Base-by-base conservation (phyloP, 2,797 vertebrate species). In the Somateria mollissima region DNA sequence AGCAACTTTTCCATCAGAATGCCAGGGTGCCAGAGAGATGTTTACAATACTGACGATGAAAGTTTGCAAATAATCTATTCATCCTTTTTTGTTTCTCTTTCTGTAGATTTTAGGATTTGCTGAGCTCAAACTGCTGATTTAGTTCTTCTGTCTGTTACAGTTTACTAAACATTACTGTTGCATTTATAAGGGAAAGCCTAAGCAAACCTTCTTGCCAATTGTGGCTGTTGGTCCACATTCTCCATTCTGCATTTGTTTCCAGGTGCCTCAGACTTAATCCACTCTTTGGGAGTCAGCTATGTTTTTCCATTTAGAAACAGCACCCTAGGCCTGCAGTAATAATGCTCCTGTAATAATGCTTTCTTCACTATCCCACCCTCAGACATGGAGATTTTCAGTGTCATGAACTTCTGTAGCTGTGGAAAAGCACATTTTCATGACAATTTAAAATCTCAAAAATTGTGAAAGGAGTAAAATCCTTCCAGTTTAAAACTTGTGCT, bases 1-100 rank as follows among this genome's bases (percentile, higher is more conserved):
- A 95, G 95, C 95, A 98, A 96, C 94, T 95, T 92, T 88, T 87
- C 58, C 79, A 89, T 97, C 92, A 83, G 85, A 92, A 84, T 93
- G 77, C 71, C 45, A 64, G 85, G 73, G 74, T 97, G 69, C 91
- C 85, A 93, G 84, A 89, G 64, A 95, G 61, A 76, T 92, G 49
- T 96, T 66, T 94, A 62, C 67, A 88, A 7, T 62, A 93, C 45
- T 80, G 49, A 53, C 78, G 51, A 89, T 43, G 66, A 76, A 51
- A 83, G 30, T 70, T 78, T 83, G 53, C 75, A 91, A 95, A 91
- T 93, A 90, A 76, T 45, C 65, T 92, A 9, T 87, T 94, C 73
- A 91, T 9, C 8, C 21, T 72, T 60, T 94, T 81, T 81, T 43
- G 18, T 79, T 82, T 70, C 14, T 75, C 14, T 89, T 82, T 75